These are phyloP conservation scores for Podiceps cristatus DNA, from an alignment of 2,113 vertebrate species.

Conservation along the genomic window DNA sequence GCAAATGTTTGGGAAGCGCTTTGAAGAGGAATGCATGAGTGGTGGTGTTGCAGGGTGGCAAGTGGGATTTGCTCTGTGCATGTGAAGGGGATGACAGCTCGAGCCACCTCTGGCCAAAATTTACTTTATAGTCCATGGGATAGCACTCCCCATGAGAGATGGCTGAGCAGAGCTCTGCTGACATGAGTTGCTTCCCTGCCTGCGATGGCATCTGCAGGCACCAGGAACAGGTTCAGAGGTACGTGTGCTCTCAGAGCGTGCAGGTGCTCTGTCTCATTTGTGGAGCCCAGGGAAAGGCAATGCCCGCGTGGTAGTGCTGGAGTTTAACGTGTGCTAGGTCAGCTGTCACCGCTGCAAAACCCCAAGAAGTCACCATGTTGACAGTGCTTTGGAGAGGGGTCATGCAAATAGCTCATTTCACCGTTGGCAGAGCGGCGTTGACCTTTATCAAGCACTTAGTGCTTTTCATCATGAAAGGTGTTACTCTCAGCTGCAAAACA, in stretches of 20 bases:
- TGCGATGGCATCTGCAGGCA: neutral
- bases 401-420: neutral
- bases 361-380: neutral
- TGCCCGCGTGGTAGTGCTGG: rapidly evolving
- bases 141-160: neutral
- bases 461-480: neutral
- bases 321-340: rapidly evolving
- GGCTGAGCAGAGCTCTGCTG: neutral
- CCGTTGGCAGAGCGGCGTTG: neutral
- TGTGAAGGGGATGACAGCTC: neutral
- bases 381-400: neutral
- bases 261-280: neutral
- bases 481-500: neutral
- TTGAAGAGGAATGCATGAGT: neutral
- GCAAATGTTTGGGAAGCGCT: neutral
- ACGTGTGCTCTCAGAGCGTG: no score
- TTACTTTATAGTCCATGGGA: neutral
- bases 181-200: neutral
- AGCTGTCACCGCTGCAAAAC: neutral
- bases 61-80: neutral
- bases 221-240: neutral
- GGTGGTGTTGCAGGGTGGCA: neutral
- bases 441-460: neutral
- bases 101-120: neutral
- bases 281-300: neutral